Base-by-base conservation (phyloP, 37 sponge, comb jelly and placozoan species). In the Petrosia ficiformis region DNA sequence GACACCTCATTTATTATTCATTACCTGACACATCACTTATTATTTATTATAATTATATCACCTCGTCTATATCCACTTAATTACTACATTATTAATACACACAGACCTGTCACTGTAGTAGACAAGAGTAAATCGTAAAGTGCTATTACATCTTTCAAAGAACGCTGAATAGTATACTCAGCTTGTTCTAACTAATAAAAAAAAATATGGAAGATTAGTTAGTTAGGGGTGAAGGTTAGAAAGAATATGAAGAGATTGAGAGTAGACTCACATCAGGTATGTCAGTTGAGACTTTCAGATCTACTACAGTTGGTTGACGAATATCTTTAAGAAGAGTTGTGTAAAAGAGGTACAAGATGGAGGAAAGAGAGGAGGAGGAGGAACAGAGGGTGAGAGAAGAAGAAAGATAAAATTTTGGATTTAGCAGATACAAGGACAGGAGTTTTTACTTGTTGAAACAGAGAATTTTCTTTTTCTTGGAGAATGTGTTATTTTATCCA, bases 101-200 rank as follows among this genome's bases (percentile, higher is more conserved):
- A 8, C 8, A 19, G 8, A 48, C 54, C 54, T 19, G 54, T 14
- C 42, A 11, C 54, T 21, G 36, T 28, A 1, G 71, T 60, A 25
- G 61, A 4, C 57, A 36, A 3, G 3, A 83, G 40, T 43, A 22
- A n/a, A 40, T 83, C 84, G 39, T 71, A 60, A 21, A 83, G 71
- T 1, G 32, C n/a, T 1, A 25, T 42, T 21, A 72, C 32, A 39
- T 84, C 60, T 31, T 77, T 77, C 38, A 72, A 56, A 16, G 54
- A 30, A 21, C 78, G 44, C 4, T 37, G 54, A 29, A 84, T 73
- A 19, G 58, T 77, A 29, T 73, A 78, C 56, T 77, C 58, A 33
- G 42, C 35, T 1, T 60, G 74, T 54, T 73, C 67, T 65, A 84
- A 72, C 85, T 84, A 48, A n/a, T n/a, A n/a, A n/a, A n/a, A n/a